These are phyloP conservation scores for Notothenia rossii DNA, from an alignment of 2,113 vertebrate genomes.

Conservation along the genomic window DNA sequence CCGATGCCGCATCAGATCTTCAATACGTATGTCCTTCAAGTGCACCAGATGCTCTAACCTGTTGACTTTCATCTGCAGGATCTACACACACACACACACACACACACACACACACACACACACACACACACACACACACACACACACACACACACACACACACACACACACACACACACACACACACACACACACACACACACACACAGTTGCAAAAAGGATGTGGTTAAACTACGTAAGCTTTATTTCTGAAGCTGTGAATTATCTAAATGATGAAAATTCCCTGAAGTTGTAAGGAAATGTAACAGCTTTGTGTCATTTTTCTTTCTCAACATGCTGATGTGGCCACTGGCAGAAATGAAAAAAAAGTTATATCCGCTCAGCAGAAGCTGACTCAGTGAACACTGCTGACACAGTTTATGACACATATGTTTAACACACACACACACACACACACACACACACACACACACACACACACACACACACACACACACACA, in stretches of 20 bases:
- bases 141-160: slow-evolving; percentile 24
- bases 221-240: slow-evolving; percentile 2
- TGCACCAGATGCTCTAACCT: slow-evolving; percentile 83
- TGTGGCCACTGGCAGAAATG: slow-evolving; percentile 45
- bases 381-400: slow-evolving; percentile 66
- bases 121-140: slow-evolving; percentile 35
- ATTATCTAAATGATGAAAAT: background rate
- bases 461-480: background rate
- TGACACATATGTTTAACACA: slow-evolving; percentile 43
- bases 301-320: slow-evolving; percentile 22
- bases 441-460: background rate
- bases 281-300: background rate
- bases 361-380: slow-evolving; percentile 55
- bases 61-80: slow-evolving; percentile 85
- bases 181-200: slow-evolving; percentile 23
- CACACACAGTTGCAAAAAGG: background rate
- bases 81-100: slow-evolving; percentile 66
- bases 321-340: slow-evolving; percentile 39
- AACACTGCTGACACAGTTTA: slow-evolving; percentile 67
- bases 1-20: slow-evolving; percentile 74
- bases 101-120: slow-evolving; percentile 30
- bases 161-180: slow-evolving; percentile 37
- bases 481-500: background rate
- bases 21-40: slow-evolving; percentile 83
- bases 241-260: slow-evolving; percentile 4